phyloP scores from a whole-genome alignment of 2,888 invertebrate genomes.

The Euspilapteryx auroguttella region DNA sequence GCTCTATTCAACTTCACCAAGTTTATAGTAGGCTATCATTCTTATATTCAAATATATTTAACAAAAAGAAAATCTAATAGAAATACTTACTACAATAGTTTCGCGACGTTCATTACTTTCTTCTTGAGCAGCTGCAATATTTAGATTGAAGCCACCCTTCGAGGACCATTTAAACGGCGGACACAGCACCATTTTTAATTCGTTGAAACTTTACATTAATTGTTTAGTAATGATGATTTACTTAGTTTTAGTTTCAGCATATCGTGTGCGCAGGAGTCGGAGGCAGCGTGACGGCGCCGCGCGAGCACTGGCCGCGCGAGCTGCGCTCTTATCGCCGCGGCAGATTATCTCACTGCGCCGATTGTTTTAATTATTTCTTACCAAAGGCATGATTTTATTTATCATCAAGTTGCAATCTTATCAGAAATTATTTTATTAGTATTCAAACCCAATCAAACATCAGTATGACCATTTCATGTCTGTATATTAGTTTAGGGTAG shows the following conservation, averaged over 20 bases:
- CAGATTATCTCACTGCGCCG: constrained; percentile 47
- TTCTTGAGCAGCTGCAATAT: constrained; percentile 14
- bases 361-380: constrained; percentile 57
- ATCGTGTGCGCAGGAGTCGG: too few species aligned
- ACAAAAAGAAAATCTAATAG: too few species aligned
- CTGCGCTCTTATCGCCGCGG: constrained; percentile 32
- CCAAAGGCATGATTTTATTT: constrained; percentile 39
- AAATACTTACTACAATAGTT: constrained; percentile 43
- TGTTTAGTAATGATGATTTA: too few species aligned
- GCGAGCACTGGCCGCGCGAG: neutral
- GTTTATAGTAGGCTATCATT: too few species aligned
- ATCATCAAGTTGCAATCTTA: constrained; percentile 50
- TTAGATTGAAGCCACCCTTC: constrained; percentile 37
- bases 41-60: too few species aligned
- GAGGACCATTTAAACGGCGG: constrained; percentile 43
- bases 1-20: too few species aligned
- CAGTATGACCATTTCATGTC: too few species aligned
- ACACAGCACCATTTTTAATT: constrained; percentile 37
- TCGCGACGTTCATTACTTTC: constrained; percentile 18
- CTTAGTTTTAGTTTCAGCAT: constrained; percentile 2
- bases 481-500: too few species aligned
- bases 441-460: neutral
- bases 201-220: too few species aligned
- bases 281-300: too few species aligned
- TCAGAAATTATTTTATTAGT: constrained; percentile 14